Percentiles rank a stretch among this genome's conserved stretches.
phyloP scores from a whole-genome alignment of 2,888 invertebrate species.

The Aphodius sticticus region DNA sequence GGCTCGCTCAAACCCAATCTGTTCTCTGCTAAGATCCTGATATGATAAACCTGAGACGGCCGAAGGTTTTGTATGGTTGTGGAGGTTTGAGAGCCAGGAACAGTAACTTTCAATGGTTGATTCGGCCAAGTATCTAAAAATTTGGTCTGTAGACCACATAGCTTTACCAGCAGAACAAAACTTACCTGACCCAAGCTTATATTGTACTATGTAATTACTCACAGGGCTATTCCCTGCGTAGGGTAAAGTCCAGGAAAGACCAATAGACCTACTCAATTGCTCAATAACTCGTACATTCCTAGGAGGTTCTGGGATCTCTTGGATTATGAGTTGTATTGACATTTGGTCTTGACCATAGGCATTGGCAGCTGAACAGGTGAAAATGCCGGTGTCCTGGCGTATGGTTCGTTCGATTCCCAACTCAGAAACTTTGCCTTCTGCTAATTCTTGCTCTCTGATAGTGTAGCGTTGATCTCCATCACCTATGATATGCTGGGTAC shows the following conservation, averaged over 20 bases:
- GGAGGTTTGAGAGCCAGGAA: constrained; percentile 83
- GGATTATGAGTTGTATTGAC: constrained; percentile 88
- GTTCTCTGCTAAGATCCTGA: constrained; percentile 90
- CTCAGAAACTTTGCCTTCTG: constrained; percentile 85
- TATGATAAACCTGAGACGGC: constrained; percentile 87
- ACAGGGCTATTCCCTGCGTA: constrained; percentile 91
- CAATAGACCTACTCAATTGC: constrained; percentile 83
- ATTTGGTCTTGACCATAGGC: constrained; percentile 91
- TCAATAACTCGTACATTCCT: constrained; percentile 85
- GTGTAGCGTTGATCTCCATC: constrained; percentile 79
- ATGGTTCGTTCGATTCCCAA: constrained; percentile 85
- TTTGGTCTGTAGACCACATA: background rate
- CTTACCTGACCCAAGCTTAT: constrained; percentile 82
- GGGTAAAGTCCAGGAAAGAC: constrained; percentile 89
- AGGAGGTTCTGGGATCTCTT: constrained; percentile 91
- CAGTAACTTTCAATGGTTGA: constrained; percentile 81
- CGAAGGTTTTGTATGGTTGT: constrained; percentile 82
- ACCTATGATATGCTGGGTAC: constrained; percentile 77
- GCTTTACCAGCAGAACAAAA: background rate
- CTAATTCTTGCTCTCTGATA: constrained; percentile 78
- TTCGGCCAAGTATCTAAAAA: constrained; percentile 79
- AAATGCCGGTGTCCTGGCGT: constrained; percentile 87
- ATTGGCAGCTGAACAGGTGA: constrained; percentile 89
- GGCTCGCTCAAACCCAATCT: constrained; percentile 87
- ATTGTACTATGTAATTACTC: constrained; percentile 87